phyloP scores from a whole-genome alignment of 2,888 invertebrate species.

The Ophion ellenae region DNA sequence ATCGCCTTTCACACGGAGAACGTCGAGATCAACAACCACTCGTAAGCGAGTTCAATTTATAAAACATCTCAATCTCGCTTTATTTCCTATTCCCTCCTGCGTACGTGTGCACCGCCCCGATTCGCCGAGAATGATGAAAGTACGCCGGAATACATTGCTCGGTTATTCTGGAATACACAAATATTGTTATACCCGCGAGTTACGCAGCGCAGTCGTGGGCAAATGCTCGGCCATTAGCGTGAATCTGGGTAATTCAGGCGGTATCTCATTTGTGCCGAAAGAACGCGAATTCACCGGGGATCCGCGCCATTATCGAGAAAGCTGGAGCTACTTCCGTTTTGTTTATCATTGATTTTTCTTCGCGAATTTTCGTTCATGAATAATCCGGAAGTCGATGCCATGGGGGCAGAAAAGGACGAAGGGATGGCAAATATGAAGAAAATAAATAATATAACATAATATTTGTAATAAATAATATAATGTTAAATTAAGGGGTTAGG shows the following conservation, averaged over 20 bases:
- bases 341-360: not conserved
- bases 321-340: slow-evolving; percentile 32
- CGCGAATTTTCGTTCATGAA: no score
- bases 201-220: slow-evolving; percentile 33
- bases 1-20: slow-evolving; percentile 56
- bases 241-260: slow-evolving; percentile 15
- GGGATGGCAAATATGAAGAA: no score
- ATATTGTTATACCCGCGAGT: slow-evolving; percentile 14
- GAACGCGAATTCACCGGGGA: not conserved
- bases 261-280: slow-evolving; percentile 30
- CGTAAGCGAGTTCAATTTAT: slow-evolving; percentile 46
- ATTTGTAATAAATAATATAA: no score
- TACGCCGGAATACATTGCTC: slow-evolving; percentile 20
- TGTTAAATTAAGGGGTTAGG: no score
- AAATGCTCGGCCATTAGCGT: slow-evolving; percentile 32
- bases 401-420: no score
- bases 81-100: slow-evolving; percentile 46
- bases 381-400: no score
- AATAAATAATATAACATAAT: no score
- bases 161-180: slow-evolving; percentile 33
- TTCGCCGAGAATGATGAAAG: slow-evolving; percentile 44
- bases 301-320: slow-evolving; percentile 44
- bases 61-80: slow-evolving; percentile 38
- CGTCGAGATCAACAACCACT: slow-evolving; percentile 19
- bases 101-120: slow-evolving; percentile 6